Evolutionary conservation across 1,140 invertebrate genomes (phyloP).

Genomic region (Penaeus japonicus): DNA sequence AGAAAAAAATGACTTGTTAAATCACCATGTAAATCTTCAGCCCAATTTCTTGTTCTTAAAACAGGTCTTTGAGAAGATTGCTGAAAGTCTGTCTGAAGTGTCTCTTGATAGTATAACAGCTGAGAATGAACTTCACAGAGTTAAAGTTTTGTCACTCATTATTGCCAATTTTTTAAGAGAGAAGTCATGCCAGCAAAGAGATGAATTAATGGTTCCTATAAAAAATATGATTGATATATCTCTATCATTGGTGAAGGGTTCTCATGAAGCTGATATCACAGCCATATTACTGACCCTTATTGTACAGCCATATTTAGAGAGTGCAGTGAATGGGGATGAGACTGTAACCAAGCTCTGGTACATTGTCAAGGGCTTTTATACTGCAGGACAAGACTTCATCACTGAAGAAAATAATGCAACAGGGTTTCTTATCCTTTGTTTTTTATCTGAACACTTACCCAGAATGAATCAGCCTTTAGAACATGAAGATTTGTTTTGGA

Average conservation of each 20-base stretch:
- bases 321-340: not conserved
- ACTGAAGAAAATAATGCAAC: slow-evolving; percentile 17
- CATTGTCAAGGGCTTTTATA: slow-evolving; percentile 24
- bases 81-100: not conserved
- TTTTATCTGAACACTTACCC: slow-evolving; percentile 18
- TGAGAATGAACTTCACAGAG: not conserved
- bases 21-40: too few relatives aligned
- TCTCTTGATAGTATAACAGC: too few relatives aligned
- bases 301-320: slow-evolving; percentile 24
- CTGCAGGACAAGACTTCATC: not conserved
- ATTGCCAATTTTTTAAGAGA: slow-evolving; percentile 13
- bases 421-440: slow-evolving; percentile 43
- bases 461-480: not conserved
- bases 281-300: slow-evolving; percentile 31
- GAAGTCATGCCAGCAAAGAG: not conserved
- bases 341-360: slow-evolving; percentile 19
- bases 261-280: slow-evolving; percentile 24
- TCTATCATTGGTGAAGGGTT: not conserved
- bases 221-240: not conserved
- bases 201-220: not conserved
- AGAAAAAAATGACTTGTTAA: too few relatives aligned
- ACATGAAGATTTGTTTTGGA: slow-evolving; percentile 28
- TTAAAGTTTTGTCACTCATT: slow-evolving; percentile 19
- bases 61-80: not conserved
- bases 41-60: not conserved